Percentiles rank a stretch among this genome's conserved stretches.
Conservation (phyloP, 2,888 invertebrate genomes). For the Orthosia incerta region DNA sequence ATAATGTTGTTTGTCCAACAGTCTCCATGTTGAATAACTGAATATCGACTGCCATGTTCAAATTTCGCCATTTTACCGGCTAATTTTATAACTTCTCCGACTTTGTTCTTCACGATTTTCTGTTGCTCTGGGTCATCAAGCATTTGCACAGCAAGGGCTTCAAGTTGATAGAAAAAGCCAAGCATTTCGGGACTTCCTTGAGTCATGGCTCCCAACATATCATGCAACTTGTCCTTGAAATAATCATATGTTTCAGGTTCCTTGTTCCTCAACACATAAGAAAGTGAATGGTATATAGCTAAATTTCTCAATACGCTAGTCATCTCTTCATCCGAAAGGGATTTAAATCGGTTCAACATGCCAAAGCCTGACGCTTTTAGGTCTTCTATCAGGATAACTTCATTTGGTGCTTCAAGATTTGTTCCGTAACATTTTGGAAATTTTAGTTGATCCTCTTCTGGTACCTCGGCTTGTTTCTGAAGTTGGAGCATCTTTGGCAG, state of each 20-base stretch:
- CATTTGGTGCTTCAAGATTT: slow-evolving; percentile 66
- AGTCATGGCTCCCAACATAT: slow-evolving; percentile 51
- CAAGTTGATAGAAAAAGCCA: slow-evolving; percentile 43
- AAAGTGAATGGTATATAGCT: slow-evolving; percentile 76
- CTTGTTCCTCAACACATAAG: slow-evolving; percentile 72
- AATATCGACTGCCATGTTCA: slow-evolving; percentile 65
- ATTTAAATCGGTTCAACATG: slow-evolving; percentile 73
- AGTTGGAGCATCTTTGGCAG: slow-evolving; percentile 72
- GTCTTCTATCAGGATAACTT: slow-evolving; percentile 78
- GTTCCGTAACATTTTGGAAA: slow-evolving; percentile 74
- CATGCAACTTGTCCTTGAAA: slow-evolving; percentile 57
- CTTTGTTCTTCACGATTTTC: slow-evolving; percentile 58
- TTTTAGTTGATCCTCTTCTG: slow-evolving; percentile 68
- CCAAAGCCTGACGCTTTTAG: slow-evolving; percentile 65
- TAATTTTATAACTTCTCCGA: slow-evolving; percentile 28
- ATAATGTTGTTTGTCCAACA: slow-evolving; percentile 79
- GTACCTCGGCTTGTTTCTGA: slow-evolving; percentile 69
- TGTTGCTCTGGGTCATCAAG: slow-evolving; percentile 66
- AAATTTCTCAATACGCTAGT: slow-evolving; percentile 73
- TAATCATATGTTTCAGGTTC: slow-evolving; percentile 69
- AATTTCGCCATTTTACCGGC: slow-evolving; percentile 49
- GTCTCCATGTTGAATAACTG: slow-evolving; percentile 76
- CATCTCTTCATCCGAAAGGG: slow-evolving; percentile 69
- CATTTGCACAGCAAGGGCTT: slow-evolving; percentile 49
- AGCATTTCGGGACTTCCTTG: slow-evolving; percentile 5